phyloP scores from a whole-genome alignment of 2,113 vertebrate genomes.

The Pseudorhombus dupliciocellatus region DNA sequence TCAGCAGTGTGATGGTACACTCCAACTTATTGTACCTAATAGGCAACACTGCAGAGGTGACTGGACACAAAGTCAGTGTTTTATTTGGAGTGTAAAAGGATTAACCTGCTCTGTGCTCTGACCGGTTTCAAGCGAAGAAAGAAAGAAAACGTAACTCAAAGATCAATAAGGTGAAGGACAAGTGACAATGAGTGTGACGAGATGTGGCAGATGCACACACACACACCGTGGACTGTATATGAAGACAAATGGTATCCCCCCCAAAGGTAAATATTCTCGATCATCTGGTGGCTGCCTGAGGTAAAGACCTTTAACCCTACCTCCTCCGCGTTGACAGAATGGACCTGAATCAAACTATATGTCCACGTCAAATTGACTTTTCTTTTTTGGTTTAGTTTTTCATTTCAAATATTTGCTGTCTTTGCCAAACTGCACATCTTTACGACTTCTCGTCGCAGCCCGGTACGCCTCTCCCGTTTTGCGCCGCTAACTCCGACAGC shows the following conservation, averaged over 20 bases:
- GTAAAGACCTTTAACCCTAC: too few species aligned
- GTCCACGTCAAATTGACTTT: too few species aligned
- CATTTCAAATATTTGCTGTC: too few species aligned
- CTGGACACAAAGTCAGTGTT: slow-evolving; percentile 7
- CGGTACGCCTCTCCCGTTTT: slow-evolving; percentile 18
- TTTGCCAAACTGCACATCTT: neutral
- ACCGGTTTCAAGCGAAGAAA: slow-evolving; percentile 15
- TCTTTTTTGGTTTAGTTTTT: too few species aligned
- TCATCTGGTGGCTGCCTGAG: neutral
- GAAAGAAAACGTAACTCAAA: slow-evolving; percentile 26
- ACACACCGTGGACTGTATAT: too few species aligned
- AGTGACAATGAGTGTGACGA: slow-evolving; percentile 23
- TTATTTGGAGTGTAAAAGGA: slow-evolving; percentile 16
- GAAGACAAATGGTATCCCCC: too few species aligned
- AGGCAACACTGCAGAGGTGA: neutral
- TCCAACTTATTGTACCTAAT: neutral
- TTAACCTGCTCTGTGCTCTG: slow-evolving; percentile 19
- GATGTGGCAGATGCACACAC: slow-evolving; percentile 17
- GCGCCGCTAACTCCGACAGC: slow-evolving; percentile 33
- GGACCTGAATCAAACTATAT: too few species aligned
- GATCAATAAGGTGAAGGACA: slow-evolving; percentile 49
- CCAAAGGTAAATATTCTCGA: neutral
- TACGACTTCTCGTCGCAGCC: neutral
- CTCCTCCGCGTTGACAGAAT: too few species aligned
- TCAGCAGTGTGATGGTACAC: neutral